Conservation (phyloP, 2,113 vertebrate species). For the Microcebus lehilahytsara region DNA sequence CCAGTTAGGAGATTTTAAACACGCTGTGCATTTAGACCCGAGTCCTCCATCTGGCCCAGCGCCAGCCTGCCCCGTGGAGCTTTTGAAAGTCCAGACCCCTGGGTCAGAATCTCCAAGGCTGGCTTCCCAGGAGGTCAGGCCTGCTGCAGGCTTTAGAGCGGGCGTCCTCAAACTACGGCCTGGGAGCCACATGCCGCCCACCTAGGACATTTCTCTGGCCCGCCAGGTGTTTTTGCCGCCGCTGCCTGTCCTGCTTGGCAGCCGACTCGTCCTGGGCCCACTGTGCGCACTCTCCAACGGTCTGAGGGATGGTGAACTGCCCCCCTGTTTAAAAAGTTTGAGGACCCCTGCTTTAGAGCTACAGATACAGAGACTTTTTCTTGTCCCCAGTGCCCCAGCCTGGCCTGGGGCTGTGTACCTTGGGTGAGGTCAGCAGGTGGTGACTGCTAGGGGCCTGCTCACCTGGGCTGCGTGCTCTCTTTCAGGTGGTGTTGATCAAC, state of each 20-base stretch:
- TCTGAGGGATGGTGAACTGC: too few relatives aligned
- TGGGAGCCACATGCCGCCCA: too few relatives aligned
- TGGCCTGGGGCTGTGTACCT: neutral
- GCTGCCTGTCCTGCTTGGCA: too few relatives aligned
- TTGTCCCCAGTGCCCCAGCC: accelerated
- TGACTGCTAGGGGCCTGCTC: accelerated
- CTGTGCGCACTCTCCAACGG: too few relatives aligned
- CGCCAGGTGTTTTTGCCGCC: too few relatives aligned
- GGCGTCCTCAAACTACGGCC: too few relatives aligned
- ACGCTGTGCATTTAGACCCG: neutral
- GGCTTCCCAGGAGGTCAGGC: neutral
- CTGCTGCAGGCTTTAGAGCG: neutral
- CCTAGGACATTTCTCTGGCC: too few relatives aligned
- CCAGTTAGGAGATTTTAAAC: neutral
- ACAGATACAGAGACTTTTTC: neutral
- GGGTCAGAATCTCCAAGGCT: neutral
- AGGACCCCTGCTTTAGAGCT: neutral
- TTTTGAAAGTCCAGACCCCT: neutral
- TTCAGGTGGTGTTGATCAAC: conserved; percentile 97
- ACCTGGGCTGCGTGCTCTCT: neutral
- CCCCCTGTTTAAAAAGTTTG: too few relatives aligned
- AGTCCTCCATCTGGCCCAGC: neutral
- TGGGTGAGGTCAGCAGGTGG: neutral
- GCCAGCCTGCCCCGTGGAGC: neutral
- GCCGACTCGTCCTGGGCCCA: too few relatives aligned